Evolutionary conservation across 2,113 vertebrate species (phyloP), one percentile per base, ranked within the genome.

Genomic region (Dasyornis broadbenti): DNA sequence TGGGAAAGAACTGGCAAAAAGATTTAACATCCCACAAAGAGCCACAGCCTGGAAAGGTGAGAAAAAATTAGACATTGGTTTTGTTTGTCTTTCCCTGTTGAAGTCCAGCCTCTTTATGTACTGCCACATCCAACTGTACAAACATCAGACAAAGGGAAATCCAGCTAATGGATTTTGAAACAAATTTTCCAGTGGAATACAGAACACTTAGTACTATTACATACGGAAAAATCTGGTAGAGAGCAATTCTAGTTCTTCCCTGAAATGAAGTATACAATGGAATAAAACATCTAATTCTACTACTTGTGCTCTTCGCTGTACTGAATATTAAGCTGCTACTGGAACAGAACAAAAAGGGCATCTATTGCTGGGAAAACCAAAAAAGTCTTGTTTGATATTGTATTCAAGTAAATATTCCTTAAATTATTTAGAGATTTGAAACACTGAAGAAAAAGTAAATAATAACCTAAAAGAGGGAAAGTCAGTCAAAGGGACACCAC

Each of bases 171-270:
- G 76, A 92, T 42, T 94, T 83, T 64, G 45, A 78, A 93, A 64
- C 53, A 28, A 31, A 60, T 86, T 93, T 96, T 95, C 94, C 86
- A 92, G 71, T 44, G 56, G 69, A 82, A 81, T 45, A 93, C 39
- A 68, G 69, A 89, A 91, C 92, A 78, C 31, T 82, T 52, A 61
- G 70, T 72, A 33, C 16, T 45, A 54, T 68, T 37, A 47, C 7
- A 66, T 26, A 56, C 19, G 91, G 94, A 95, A 95, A 94, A 83
- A 37, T 40, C 15, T 86, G 47, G 35, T 80, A 83, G 50, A 65
- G 10, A 68, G 52, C 60, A 94, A 73, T 63, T 86, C 68, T 56
- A 66, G 27, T 30, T 89, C 92, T 90, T 70, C 70, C 60, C 19
- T 82, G 87, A 91, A 87, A 88, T 72, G 31, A 90, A 86, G 18